Evolutionary conservation across 2,797 vertebrate genomes (phyloP).

Genomic region (Neostethus bicornis): DNA sequence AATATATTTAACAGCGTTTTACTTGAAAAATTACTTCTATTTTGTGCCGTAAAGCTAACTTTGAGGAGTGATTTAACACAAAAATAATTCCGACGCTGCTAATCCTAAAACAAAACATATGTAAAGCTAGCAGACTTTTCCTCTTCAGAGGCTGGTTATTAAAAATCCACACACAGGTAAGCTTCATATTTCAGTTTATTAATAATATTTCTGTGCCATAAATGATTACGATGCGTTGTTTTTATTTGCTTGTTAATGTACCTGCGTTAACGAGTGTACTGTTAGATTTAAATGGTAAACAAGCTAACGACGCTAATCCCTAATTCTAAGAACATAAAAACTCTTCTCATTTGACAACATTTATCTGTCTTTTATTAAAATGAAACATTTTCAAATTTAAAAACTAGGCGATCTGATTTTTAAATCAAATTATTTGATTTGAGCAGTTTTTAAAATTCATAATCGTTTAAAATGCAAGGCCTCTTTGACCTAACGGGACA

Average conservation of each 20-base stretch:
- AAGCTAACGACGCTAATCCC: conserved; percentile 7
- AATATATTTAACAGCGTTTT: not conserved
- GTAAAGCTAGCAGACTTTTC: not conserved
- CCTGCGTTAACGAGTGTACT: no score
- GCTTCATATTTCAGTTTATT: not conserved
- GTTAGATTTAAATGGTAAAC: not conserved
- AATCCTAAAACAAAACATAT: not conserved
- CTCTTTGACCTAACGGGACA: no score
- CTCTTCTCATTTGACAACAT: no score
- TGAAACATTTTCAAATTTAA: no score
- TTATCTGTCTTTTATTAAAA: no score
- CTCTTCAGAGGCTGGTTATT: not conserved
- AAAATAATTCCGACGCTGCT: not conserved
- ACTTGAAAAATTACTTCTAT: not conserved
- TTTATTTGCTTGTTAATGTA: no score
- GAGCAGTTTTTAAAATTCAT: no score
- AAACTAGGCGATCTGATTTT: no score
- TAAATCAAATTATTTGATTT: no score
- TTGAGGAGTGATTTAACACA: not conserved
- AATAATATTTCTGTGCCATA: not conserved
- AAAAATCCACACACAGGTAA: not conserved
- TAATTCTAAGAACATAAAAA: no score
- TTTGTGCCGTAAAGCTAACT: not conserved
- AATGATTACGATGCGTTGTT: not conserved
- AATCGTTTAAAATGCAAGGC: no score